Evolutionary conservation across 1,140 invertebrate genomes (phyloP), one percentile per base, ranked within the genome.

Genomic region (Atta texana): DNA sequence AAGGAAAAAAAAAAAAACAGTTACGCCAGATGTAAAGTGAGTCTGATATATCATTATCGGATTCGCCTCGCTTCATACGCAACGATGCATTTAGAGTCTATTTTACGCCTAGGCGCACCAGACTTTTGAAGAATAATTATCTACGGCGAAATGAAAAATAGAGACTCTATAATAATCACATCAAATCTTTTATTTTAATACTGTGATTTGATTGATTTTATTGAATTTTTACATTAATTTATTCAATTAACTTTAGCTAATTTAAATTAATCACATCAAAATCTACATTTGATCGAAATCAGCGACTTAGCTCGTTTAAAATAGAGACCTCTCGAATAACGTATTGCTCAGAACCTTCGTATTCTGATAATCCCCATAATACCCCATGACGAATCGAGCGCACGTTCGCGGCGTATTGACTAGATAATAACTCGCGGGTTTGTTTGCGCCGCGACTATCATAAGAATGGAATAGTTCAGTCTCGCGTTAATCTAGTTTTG

Each of bases 11-110:
- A 34, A 34, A 5, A 5, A 18, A 12, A 34, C 14, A 44, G n/a
- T 76, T 18, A 16, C 24, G 59, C 55, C 55, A 31, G 24, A 76
- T 72, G 44, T 21, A 76, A 44, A 24, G 14, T 10, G 74, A 34
- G 55, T 16, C 34, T 44, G 74, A 61, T 75, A 39, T 39, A 75
- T 61, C 44, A 76, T 76, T 76, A 61, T 61, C 74, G 74, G n/a
- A 76, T 57, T 76, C 55, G 74, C 55, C 16, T 76, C 55, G 55
- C 4, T 34, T 61, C 71, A 51, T 21, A 31, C 31, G 57, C 75
- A 77, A 76, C 57, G 55, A 39, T 18, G 57, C 57, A 16, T 44
- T 31, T 14, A 63, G 57, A 44, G 34, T 76, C 74, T 44, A 61
- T 77, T 77, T 77, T 44, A 59, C 53, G 69, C 44, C 44, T 51